Conservation (phyloP, 2,888 invertebrate genomes). For the Pogonocherus hispidulus region DNA sequence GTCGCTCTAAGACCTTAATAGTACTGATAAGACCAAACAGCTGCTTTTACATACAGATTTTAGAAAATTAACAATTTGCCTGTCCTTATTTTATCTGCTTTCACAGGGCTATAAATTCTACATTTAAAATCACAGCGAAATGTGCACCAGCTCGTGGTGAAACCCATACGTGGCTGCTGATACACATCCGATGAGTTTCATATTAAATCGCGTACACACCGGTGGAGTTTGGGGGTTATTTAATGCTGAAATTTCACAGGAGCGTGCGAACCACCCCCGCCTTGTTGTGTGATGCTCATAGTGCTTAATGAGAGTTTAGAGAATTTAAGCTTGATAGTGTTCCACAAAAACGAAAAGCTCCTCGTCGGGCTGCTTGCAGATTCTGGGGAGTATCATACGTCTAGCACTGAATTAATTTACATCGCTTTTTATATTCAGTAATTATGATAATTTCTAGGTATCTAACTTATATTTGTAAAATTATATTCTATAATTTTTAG, state of each 20-base stretch:
- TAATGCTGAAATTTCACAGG: constrained; percentile 52
- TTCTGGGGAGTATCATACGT: no score
- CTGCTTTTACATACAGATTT: no score
- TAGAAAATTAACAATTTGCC: no score
- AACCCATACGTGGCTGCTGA: constrained; percentile 53
- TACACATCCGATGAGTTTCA: constrained; percentile 61
- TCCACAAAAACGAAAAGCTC: neutral
- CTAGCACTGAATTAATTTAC: neutral
- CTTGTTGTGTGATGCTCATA: constrained; percentile 4
- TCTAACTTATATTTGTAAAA: no score
- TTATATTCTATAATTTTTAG: no score
- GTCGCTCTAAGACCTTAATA: no score
- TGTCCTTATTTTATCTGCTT: no score
- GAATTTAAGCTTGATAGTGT: constrained; percentile 15
- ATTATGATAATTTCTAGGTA: no score
- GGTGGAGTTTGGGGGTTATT: constrained; percentile 57
- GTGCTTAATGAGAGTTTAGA: neutral
- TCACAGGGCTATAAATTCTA: constrained; percentile 37
- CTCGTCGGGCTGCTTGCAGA: neutral
- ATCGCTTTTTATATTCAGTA: neutral
- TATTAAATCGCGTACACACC: constrained; percentile 61
- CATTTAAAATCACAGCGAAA: constrained; percentile 59
- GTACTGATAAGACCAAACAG: no score
- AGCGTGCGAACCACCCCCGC: constrained; percentile 1
- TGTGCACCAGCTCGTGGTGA: constrained; percentile 60